A percentile compares a stretch with the other conserved stretches of the same genome.
Conservation (phyloP, 1,140 invertebrate genomes). For the Bradysia coprophila region DNA sequence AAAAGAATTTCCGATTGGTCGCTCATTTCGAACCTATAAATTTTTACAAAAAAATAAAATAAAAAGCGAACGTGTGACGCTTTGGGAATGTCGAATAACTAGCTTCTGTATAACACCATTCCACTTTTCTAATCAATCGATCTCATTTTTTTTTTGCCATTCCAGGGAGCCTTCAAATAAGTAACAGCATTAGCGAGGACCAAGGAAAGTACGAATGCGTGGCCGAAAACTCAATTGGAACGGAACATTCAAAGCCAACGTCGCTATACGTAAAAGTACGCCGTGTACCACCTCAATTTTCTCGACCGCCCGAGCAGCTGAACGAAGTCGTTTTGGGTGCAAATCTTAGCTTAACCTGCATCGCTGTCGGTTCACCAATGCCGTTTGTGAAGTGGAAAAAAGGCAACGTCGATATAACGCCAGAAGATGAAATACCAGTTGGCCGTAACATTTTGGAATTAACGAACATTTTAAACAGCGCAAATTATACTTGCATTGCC, state of each 20-base stretch:
- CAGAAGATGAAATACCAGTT: conserved; percentile 67
- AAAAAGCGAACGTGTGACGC: too few relatives aligned
- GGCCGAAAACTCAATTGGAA: conserved; percentile 76
- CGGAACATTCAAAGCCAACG: conserved; percentile 79
- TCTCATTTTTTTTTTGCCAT: conserved; percentile 9
- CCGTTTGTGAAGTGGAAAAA: conserved; percentile 92
- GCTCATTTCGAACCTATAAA: too few relatives aligned
- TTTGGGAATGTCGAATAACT: too few relatives aligned
- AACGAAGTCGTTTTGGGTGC: conserved; percentile 81
- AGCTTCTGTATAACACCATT: too few relatives aligned
- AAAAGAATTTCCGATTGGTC: too few relatives aligned
- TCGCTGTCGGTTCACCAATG: conserved; percentile 94
- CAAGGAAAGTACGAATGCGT: conserved; percentile 89
- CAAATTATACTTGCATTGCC: conserved; percentile 93
- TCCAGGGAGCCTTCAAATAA: conserved; percentile 81
- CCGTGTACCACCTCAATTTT: conserved; percentile 84
- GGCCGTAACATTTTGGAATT: conserved; percentile 73
- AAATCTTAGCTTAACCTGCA: conserved; percentile 84
- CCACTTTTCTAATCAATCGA: too few relatives aligned
- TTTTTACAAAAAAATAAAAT: too few relatives aligned
- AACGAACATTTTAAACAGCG: conserved; percentile 73
- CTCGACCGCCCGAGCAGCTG: conserved; percentile 63
- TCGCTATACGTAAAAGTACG: conserved; percentile 91
- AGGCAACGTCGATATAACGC: conserved; percentile 62
- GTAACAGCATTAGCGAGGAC: conserved; percentile 72